These are phyloP conservation scores for Gymnobelideus leadbeateri DNA, from an alignment of 2,113 vertebrate species.

Conservation along the genomic window DNA sequence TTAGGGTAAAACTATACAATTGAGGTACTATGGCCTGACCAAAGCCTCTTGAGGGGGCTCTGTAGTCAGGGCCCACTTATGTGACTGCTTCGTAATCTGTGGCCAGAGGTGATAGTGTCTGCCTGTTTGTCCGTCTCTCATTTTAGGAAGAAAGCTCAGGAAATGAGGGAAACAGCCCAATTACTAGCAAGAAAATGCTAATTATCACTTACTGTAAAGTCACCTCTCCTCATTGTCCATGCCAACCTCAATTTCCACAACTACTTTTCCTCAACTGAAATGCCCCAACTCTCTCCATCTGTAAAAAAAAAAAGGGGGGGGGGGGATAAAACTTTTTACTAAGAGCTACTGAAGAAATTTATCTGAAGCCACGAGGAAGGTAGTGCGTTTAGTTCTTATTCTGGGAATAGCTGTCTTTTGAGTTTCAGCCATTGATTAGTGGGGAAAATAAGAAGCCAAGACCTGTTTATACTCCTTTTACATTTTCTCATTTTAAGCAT, in stretches of 20 bases:
- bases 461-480: rapidly evolving
- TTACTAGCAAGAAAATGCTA: neutral
- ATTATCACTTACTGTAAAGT: neutral
- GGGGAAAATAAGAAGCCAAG: neutral
- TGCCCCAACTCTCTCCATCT: neutral
- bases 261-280: neutral
- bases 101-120: rapidly evolving
- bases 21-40: neutral
- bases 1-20: neutral
- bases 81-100: rapidly evolving
- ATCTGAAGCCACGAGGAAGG: neutral
- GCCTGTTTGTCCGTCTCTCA: neutral
- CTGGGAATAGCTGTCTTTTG: neutral
- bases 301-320: neutral
- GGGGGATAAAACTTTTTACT: neutral
- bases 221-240: neutral
- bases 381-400: neutral
- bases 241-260: neutral
- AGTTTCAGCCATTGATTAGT: neutral
- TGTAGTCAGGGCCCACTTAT: neutral
- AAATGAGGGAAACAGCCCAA: neutral
- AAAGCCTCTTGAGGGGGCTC: neutral
- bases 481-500: neutral
- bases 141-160: neutral
- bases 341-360: neutral